These are phyloP conservation scores for Melanophora roralis DNA, from an alignment of 2,888 invertebrate genomes.

Conservation along the genomic window DNA sequence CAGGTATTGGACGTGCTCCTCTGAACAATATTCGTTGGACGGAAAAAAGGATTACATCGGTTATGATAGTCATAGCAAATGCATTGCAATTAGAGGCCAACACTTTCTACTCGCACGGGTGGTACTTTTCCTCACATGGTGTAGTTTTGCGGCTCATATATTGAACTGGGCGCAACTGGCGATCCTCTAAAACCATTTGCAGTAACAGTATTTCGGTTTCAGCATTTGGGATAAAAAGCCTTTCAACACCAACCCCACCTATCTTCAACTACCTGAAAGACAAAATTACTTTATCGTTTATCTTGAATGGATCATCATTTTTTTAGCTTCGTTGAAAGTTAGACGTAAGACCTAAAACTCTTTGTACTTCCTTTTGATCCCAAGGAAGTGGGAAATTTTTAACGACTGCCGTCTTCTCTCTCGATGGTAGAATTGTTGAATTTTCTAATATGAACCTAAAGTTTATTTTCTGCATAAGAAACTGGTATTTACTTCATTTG, in stretches of 20 bases:
- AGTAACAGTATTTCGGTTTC: slow-evolving; percentile 47
- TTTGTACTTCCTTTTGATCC: not conserved
- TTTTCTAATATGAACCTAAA: not conserved
- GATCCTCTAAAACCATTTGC: slow-evolving; percentile 49
- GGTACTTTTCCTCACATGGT: slow-evolving; percentile 33
- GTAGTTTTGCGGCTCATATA: slow-evolving; percentile 55
- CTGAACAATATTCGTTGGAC: slow-evolving; percentile 18
- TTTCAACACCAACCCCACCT: not conserved
- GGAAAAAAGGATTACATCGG: slow-evolving; percentile 48
- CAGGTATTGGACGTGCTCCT: slow-evolving; percentile 12
- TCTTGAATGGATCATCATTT: not conserved
- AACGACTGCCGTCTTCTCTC: not conserved
- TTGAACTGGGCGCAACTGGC: slow-evolving; percentile 47
- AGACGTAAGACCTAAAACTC: not conserved
- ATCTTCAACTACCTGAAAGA: not conserved
- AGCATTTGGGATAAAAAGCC: not conserved
- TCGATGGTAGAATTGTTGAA: not conserved
- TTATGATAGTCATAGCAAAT: slow-evolving; percentile 39
- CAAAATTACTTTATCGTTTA: not conserved
- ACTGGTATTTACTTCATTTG: not conserved
- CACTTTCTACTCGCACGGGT: slow-evolving; percentile 65
- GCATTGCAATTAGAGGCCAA: slow-evolving; percentile 65
- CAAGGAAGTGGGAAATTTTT: not conserved
- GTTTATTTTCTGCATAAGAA: not conserved
- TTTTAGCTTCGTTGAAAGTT: not conserved